phyloP scores from a whole-genome alignment of 2,888 invertebrate species.

The Synanthedon andrenaeformis region DNA sequence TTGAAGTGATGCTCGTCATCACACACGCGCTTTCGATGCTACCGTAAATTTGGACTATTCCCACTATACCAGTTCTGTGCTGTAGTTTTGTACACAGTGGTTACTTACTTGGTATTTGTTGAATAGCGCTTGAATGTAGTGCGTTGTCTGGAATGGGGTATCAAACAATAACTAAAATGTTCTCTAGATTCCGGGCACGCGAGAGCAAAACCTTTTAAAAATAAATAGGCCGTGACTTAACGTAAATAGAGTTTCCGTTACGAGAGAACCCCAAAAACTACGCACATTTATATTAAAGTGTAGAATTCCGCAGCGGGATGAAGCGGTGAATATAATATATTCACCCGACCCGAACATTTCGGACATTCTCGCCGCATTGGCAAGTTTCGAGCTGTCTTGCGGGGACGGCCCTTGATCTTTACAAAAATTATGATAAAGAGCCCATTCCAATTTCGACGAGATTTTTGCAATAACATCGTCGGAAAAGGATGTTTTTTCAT shows the following conservation, averaged over 20 bases:
- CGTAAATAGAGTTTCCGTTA: neutral
- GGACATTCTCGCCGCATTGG: constrained; percentile 26
- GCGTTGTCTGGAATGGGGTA: too few species aligned
- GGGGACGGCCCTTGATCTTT: constrained; percentile 22
- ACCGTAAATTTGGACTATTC: too few species aligned
- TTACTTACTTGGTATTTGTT: too few species aligned
- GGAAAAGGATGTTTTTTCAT: constrained; percentile 7
- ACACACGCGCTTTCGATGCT: too few species aligned
- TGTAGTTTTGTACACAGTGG: too few species aligned
- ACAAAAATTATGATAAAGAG: constrained; percentile 36
- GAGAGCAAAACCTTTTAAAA: constrained; percentile 8
- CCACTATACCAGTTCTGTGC: too few species aligned
- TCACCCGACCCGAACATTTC: constrained; percentile 26
- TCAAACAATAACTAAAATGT: too few species aligned
- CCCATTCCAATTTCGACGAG: constrained; percentile 23
- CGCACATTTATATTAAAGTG: neutral
- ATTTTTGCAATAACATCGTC: constrained; percentile 23
- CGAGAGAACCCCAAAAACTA: neutral
- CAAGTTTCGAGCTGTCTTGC: constrained; percentile 21
- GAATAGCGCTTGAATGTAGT: too few species aligned
- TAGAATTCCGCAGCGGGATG: constrained; percentile 3
- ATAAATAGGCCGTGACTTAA: constrained; percentile 5
- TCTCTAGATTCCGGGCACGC: neutral
- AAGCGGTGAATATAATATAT: constrained; percentile 11
- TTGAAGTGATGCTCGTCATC: too few species aligned